Evolutionary conservation across 2,113 vertebrate genomes (phyloP), one percentile per base, ranked within the genome.

Genomic region (Oxyruncus cristatus): DNA sequence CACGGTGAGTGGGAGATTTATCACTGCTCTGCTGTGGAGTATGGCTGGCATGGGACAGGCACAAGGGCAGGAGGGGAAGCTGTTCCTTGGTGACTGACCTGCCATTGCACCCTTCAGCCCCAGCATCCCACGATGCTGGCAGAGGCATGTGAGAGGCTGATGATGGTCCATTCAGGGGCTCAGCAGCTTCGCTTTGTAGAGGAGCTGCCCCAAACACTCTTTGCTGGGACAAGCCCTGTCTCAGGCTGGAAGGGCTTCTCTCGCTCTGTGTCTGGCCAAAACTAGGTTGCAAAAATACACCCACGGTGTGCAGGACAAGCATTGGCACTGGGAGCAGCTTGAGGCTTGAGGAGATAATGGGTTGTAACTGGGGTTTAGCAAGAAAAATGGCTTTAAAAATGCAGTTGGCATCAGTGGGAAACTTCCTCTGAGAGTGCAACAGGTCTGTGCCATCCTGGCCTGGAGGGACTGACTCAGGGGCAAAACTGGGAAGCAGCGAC

Each of bases 111-210:
- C 42, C 52, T 61, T 71, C 8, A 5, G 37, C 72, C 41, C 33
- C 58, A 77, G 49, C 37, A 44, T 27, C 65, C 42, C 37, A 37
- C 0, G 0, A 8, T 9, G 11, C 44, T 5, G 6, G 20, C 5
- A 4, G 85, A 52, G 68, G 49, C 0, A 0, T 11, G 1, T 0
- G 17, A 65, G 59, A 27, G 30, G 9, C 11, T 0, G 0, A 49
- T 2, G 14, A 55, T 0, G 1, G 22, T 56, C 49, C 0, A 0
- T n/a, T 80, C 19, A 14, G 19, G 68, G 49, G 9, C 19, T 47
- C 39, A 87, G 72, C 49, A 55, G 13, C 14, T 84, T 77, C 5
- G 4, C 28, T 55, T 72, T 59, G 70, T 14, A 61, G 66, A 61
- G 58, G 53, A 44, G n/a, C 58, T 65, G 58, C 24, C 75, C 28